phyloP scores from a whole-genome alignment of 2,797 vertebrate genomes.

The Oreochromis mossambicus region DNA sequence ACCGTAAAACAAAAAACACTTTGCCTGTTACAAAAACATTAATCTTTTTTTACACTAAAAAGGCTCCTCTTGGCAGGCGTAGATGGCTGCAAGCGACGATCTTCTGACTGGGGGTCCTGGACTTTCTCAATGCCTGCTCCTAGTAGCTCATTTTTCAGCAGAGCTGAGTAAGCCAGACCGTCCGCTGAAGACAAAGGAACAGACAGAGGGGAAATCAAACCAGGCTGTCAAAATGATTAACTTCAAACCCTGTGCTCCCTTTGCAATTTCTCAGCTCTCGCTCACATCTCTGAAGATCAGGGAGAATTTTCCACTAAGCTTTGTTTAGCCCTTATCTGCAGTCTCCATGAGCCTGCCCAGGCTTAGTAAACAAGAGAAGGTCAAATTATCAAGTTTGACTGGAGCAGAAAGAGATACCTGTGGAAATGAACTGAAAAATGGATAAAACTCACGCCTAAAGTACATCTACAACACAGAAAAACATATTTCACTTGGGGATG shows the following conservation, averaged over 20 bases:
- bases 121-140: conserved; percentile 97
- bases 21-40: neutral
- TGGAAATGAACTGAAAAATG: neutral
- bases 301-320: conserved; percentile 5
- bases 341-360: neutral
- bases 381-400: conserved; percentile 20
- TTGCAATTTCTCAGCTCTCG: neutral
- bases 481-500: neutral
- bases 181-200: conserved; percentile 68
- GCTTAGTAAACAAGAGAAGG: conserved; percentile 30
- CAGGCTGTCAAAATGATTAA: conserved; percentile 4
- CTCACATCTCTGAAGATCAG: conserved; percentile 22
- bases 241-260: conserved; percentile 11
- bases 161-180: conserved; percentile 92
- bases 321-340: conserved; percentile 20
- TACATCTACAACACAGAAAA: neutral
- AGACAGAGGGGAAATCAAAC: conserved; percentile 35
- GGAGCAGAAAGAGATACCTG: neutral
- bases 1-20: neutral
- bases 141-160: conserved; percentile 94
- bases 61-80: conserved; percentile 94
- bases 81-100: conserved; percentile 90
- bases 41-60: conserved; percentile 81
- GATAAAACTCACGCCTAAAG: neutral
- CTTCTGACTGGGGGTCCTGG: conserved; percentile 96